Percentiles rank a stretch among this genome's conserved stretches.
Evolutionary conservation across 2,888 invertebrate species (phyloP).

Genomic region (Troilus luridus): DNA sequence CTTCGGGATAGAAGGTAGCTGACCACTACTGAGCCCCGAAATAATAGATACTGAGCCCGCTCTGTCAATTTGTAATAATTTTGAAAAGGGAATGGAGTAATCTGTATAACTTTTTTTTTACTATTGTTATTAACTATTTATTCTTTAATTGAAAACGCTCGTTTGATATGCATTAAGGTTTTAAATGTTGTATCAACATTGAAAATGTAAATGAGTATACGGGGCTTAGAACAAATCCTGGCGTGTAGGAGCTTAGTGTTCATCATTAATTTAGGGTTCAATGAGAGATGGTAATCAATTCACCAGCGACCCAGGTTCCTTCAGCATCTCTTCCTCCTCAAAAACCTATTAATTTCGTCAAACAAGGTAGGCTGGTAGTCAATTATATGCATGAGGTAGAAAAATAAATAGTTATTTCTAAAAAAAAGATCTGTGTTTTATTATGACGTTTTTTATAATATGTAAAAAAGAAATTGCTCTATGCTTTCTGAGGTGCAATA

Average conservation of each 20-base stretch:
- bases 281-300: constrained; percentile 17
- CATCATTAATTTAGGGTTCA: constrained; percentile 17
- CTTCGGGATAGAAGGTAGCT: no score
- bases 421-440: not conserved
- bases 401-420: not conserved
- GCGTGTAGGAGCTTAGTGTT: not conserved
- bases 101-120: not conserved
- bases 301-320: not conserved
- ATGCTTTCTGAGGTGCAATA: no score
- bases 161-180: not conserved
- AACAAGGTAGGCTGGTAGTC: not conserved
- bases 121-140: not conserved
- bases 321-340: not conserved
- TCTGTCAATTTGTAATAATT: no score
- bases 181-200: not conserved
- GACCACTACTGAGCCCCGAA: no score
- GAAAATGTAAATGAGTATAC: not conserved
- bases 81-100: no score
- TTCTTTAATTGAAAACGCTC: not conserved
- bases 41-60: no score
- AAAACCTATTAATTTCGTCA: not conserved
- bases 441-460: not conserved
- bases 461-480: no score
- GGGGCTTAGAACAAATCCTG: not conserved
- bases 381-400: not conserved